Evolutionary conservation across 2,797 vertebrate genomes (phyloP).

Genomic region (Nyctibius grandis): DNA sequence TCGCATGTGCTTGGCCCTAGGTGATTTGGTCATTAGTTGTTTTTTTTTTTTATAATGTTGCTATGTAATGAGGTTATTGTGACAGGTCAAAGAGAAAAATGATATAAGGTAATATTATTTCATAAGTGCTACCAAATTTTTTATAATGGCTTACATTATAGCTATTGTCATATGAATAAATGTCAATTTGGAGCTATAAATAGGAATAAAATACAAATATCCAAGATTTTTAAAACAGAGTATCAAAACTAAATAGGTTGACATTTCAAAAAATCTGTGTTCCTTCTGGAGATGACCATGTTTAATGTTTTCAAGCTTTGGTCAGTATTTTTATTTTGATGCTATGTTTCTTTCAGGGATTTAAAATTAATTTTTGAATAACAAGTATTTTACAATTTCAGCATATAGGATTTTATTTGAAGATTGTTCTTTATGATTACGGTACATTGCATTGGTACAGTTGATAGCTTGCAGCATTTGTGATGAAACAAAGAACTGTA

Average conservation of each 20-base stretch:
- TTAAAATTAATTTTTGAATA: not conserved
- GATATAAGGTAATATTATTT: not conserved
- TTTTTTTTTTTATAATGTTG: not conserved
- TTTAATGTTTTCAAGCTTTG: not conserved
- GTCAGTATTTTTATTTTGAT: not conserved
- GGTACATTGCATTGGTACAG: not conserved
- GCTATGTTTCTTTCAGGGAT: not conserved
- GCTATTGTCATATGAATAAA: not conserved
- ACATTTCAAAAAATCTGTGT: not conserved
- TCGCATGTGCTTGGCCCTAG: not conserved
- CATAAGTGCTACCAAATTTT: not conserved
- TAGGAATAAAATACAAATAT: not conserved
- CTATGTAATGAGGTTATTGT: not conserved
- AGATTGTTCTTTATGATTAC: not conserved
- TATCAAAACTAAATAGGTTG: not conserved
- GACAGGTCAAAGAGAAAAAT: not conserved
- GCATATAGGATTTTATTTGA: not conserved
- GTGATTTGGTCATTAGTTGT: not conserved
- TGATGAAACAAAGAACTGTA: not conserved
- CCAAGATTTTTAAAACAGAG: not conserved
- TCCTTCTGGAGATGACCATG: not conserved
- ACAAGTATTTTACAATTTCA: not conserved
- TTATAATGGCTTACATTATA: not conserved
- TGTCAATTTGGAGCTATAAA: not conserved
- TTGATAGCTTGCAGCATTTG: not conserved